Percentiles rank a stretch among this genome's conserved stretches.
phyloP scores from a whole-genome alignment of 2,888 invertebrate species.

The Rotaria magnacalcarata region DNA sequence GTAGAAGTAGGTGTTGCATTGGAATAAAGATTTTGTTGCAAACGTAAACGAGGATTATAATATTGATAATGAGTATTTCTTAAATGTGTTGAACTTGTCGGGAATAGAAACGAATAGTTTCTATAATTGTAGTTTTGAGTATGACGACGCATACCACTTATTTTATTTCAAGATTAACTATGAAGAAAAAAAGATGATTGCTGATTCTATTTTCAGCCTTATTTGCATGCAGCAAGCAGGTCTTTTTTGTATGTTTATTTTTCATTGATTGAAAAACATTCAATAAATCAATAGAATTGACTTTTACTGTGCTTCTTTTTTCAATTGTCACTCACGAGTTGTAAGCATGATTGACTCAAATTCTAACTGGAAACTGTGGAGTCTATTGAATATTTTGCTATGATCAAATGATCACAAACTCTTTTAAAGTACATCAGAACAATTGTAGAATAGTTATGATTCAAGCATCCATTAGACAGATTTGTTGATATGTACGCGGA shows the following conservation, averaged over 20 bases:
- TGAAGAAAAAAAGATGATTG: background rate
- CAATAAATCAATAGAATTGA: background rate
- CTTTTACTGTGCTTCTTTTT: no score
- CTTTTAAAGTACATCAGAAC: no score
- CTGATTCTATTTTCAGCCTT: background rate
- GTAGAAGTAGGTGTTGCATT: background rate
- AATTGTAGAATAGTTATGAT: no score
- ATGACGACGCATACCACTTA: background rate
- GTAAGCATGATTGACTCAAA: no score
- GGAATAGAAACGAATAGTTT: background rate
- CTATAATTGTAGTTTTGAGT: background rate
- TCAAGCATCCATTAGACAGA: no score
- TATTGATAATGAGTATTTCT: background rate
- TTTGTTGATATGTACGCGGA: no score
- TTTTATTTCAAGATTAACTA: background rate
- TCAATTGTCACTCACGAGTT: no score
- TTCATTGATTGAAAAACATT: background rate
- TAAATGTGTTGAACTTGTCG: background rate
- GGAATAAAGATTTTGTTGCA: background rate
- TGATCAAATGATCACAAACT: no score
- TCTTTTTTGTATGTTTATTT: background rate
- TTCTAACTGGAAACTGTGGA: no score
- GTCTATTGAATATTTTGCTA: no score
- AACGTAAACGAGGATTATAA: background rate
- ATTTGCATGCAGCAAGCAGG: background rate